Percentiles rank a stretch among this genome's conserved stretches.
These are phyloP conservation scores for Crotophaga sulcirostris DNA, from an alignment of 2,113 vertebrate species.

Conservation along the genomic window DNA sequence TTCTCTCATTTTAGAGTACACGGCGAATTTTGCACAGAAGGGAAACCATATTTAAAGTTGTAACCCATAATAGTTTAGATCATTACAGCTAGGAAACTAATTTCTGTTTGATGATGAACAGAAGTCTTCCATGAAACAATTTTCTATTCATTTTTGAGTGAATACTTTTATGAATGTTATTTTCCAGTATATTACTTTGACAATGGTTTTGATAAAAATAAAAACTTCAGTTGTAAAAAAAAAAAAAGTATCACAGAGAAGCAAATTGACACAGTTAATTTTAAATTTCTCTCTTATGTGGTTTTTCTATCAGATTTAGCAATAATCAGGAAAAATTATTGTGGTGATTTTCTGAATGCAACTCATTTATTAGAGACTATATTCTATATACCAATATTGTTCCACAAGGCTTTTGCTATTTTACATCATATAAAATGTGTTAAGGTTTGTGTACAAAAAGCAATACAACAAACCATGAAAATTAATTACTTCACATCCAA, in stretches of 20 bases:
- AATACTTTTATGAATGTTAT: background rate
- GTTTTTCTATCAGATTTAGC: background rate
- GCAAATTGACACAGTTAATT: background rate
- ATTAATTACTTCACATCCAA: background rate
- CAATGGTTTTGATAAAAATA: background rate
- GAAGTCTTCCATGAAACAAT: background rate
- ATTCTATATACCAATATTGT: background rate
- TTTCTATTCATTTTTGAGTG: background rate
- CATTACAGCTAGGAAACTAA: background rate
- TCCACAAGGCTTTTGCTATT: background rate
- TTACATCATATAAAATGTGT: background rate
- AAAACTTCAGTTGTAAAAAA: no score
- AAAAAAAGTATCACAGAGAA: background rate
- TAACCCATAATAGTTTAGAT: background rate
- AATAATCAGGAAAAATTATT: background rate
- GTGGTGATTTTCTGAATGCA: background rate
- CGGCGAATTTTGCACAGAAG: background rate
- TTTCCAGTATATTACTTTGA: background rate
- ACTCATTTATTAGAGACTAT: background rate
- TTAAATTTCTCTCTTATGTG: background rate
- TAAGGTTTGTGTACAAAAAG: background rate
- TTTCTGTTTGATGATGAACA: background rate
- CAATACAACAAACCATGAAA: background rate
- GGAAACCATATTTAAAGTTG: background rate
- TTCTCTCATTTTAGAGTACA: background rate